Conservation (phyloP, 2,888 invertebrate species). For the Ferdinandea cuprea region DNA sequence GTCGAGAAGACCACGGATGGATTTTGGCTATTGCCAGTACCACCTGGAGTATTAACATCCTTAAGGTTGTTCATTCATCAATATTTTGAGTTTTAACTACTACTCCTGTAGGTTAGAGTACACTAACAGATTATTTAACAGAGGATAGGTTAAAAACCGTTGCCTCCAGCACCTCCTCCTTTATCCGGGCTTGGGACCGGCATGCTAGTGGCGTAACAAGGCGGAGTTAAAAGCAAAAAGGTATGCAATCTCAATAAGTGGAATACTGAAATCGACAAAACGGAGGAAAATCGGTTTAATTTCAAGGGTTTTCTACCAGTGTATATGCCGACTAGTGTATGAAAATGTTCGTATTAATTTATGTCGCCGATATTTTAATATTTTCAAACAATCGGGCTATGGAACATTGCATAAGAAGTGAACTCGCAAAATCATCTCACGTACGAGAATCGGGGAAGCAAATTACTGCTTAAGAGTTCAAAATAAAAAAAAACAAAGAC, state of each 20-base stretch:
- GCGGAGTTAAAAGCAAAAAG: too few species aligned
- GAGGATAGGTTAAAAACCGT: too few species aligned
- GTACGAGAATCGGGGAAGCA: constrained; percentile 56
- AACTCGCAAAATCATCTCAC: constrained; percentile 31
- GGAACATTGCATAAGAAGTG: not conserved
- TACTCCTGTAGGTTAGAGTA: too few species aligned
- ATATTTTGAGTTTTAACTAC: too few species aligned
- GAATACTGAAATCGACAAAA: constrained; percentile 71
- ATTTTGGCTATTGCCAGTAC: too few species aligned
- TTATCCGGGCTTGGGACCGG: too few species aligned
- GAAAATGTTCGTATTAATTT: constrained; percentile 14
- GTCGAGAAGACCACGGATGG: too few species aligned
- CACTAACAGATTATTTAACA: too few species aligned
- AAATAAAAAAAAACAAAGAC: constrained; percentile 33
- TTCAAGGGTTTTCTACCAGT: constrained; percentile 66
- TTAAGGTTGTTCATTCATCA: too few species aligned
- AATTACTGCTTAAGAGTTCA: constrained; percentile 60
- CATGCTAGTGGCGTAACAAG: too few species aligned
- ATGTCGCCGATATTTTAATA: constrained; percentile 25
- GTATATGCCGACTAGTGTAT: constrained; percentile 58
- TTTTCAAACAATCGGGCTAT: constrained; percentile 13
- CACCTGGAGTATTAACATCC: too few species aligned
- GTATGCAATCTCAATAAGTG: constrained; percentile 73
- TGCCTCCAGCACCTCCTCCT: too few species aligned
- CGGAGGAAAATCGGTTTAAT: constrained; percentile 62